Percentiles rank a stretch among this genome's conserved stretches.
Evolutionary conservation across 2,797 vertebrate species (phyloP).

Genomic region (Trichosurus vulpecula): DNA sequence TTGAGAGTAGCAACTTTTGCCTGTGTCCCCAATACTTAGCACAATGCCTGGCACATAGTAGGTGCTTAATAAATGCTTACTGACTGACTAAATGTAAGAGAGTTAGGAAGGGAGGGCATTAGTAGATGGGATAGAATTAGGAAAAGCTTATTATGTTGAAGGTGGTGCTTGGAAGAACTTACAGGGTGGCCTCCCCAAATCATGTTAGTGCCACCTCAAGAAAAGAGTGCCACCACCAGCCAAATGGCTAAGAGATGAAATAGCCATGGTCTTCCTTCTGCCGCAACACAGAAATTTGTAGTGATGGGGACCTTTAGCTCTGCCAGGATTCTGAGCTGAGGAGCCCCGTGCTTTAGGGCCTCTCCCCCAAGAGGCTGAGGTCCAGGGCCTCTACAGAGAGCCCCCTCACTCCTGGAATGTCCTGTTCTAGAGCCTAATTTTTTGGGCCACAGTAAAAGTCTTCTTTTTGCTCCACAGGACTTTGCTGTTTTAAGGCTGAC

Average conservation of each 20-base stretch:
- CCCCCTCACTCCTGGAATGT: not conserved
- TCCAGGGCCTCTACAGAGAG: not conserved
- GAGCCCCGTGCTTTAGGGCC: not conserved
- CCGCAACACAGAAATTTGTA: not conserved
- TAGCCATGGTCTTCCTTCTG: not conserved
- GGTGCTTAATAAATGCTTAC: not conserved
- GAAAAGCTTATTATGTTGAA: not conserved
- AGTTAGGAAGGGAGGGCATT: not conserved
- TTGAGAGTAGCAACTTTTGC: not conserved
- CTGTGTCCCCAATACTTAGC: not conserved
- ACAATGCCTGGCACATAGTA: not conserved
- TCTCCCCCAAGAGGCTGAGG: not conserved
- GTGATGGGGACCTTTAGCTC: not conserved
- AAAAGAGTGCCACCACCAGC: not conserved
- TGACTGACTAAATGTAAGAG: not conserved
- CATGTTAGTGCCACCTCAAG: not conserved
- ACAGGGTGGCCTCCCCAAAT: not conserved
- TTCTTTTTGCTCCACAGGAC: not conserved
- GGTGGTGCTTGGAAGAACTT: not conserved
- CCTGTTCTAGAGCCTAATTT: not conserved
- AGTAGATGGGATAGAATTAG: not conserved
- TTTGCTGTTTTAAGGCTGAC: not conserved
- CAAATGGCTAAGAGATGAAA: not conserved
- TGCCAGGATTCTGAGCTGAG: not conserved
- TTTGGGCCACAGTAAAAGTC: not conserved